Evolutionary conservation across 2,888 invertebrate genomes (phyloP).

Genomic region (Microctonus brassicae): DNA sequence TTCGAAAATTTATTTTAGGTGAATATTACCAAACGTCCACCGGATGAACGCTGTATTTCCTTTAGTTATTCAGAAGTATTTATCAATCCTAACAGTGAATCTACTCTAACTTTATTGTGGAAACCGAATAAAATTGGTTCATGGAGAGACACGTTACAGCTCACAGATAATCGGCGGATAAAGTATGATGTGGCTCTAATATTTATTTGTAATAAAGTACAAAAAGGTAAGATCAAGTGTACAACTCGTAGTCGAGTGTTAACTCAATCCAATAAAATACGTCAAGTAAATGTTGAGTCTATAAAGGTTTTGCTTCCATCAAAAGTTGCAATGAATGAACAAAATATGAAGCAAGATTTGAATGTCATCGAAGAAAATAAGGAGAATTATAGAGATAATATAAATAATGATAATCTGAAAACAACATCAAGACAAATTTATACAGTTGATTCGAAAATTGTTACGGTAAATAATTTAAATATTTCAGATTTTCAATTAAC

Average conservation of each 20-base stretch:
- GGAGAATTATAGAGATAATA: conserved; percentile 3
- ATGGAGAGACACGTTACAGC: conserved; percentile 75
- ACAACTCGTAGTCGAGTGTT: conserved; percentile 22
- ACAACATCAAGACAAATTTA: not conserved
- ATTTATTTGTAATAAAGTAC: conserved; percentile 40
- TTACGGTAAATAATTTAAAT: conserved; percentile 43
- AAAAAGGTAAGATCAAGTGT: conserved; percentile 31
- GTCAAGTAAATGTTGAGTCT: not conserved
- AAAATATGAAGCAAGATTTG: not conserved
- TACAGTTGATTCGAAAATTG: conserved; percentile 48
- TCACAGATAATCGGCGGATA: conserved; percentile 76
- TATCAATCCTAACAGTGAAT: conserved; percentile 73
- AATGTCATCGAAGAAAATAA: conserved; percentile 6
- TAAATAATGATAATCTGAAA: not conserved
- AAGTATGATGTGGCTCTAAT: conserved; percentile 75
- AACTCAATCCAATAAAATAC: conserved; percentile 33
- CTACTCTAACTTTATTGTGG: conserved; percentile 76
- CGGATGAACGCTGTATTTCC: conserved; percentile 73
- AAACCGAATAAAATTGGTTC: conserved; percentile 74
- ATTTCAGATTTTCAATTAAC: conserved; percentile 28
- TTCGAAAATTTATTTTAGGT: conserved; percentile 67
- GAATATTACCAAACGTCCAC: conserved; percentile 71
- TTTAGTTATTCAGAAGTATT: conserved; percentile 73
- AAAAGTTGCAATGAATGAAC: not conserved
- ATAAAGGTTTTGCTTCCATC: not conserved